Evolutionary conservation across 2,888 invertebrate species (phyloP), one percentile per base, ranked within the genome.

Genomic region (Trichopoda pennipes): DNA sequence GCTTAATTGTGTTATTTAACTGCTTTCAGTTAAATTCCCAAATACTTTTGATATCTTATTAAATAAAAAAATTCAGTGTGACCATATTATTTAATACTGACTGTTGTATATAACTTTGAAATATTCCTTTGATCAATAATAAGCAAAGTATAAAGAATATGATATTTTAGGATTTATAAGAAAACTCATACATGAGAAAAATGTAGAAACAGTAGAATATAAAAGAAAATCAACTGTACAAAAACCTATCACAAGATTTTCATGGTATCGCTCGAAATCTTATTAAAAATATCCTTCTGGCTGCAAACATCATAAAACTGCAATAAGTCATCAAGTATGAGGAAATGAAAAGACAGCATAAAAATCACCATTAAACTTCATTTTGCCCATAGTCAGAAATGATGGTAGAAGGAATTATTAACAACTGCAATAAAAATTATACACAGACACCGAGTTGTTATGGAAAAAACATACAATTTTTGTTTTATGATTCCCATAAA

Each of bases 231-330:
- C 56, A 63, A 56, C 51, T 35, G 56, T 35, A 55, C 38, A 75
- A 68, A 69, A 56, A 73, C 72, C 61, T 61, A 77, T 77, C 73
- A 73, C 32, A 76, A 72, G 70, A 70, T 70, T 80, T 80, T 83
- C 80, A 83, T 80, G 74, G 74, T 70, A 68, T 81, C 79, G 51
- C 83, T 76, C 68, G 76, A 79, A 84, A 84, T 84, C 81, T 83
- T 79, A 79, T 84, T 82, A 84, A 84, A 83, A 83, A 76, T 80
- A 77, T 80, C 76, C 83, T 80, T 80, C 80, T 70, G 77, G 83
- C 77, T 64, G 80, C 77, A 74, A 83, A 74, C 60, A 76, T 77
- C 70, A 83, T 83, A 80, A 83, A 83, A 74, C 77, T 83, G 70
- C 69, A 70, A 44, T 38, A 83, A 83, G 73, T 68, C 80, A 69